These are phyloP conservation scores for Archips crataeganus DNA, from an alignment of 2,888 invertebrate genomes.

Conservation along the genomic window DNA sequence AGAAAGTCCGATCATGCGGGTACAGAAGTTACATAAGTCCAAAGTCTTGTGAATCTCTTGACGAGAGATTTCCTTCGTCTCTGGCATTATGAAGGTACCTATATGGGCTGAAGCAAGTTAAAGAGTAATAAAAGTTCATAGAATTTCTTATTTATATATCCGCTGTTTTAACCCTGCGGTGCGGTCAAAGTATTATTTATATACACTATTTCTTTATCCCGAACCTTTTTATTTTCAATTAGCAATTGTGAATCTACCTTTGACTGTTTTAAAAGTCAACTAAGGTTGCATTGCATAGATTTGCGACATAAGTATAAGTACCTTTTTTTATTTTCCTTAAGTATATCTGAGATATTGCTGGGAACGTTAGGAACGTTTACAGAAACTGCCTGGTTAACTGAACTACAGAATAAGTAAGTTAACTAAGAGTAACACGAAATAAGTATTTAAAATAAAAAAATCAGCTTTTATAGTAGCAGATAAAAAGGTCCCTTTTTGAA, in stretches of 20 bases:
- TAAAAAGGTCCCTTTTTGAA: too few relatives aligned
- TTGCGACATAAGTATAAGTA: too few relatives aligned
- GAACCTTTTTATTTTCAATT: neutral
- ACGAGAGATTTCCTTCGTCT: conserved; percentile 44
- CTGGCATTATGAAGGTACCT: conserved; percentile 12
- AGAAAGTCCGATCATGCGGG: conserved; percentile 61
- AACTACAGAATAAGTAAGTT: too few relatives aligned
- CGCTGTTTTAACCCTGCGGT: conserved; percentile 26
- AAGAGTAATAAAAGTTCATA: neutral
- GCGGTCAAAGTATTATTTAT: conserved; percentile 2
- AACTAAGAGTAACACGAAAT: too few relatives aligned
- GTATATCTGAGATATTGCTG: too few relatives aligned
- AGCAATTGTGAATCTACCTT: neutral
- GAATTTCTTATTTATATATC: neutral
- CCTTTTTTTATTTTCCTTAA: too few relatives aligned
- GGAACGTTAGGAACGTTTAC: too few relatives aligned
- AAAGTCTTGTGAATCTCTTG: conserved; percentile 63
- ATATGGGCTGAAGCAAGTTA: neutral
- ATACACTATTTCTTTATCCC: neutral
- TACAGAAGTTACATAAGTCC: conserved; percentile 61
- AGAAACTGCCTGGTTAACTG: too few relatives aligned
- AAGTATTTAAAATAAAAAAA: too few relatives aligned
- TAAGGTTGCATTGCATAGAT: too few relatives aligned
- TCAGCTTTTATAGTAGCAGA: too few relatives aligned
- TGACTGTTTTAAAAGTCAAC: too few relatives aligned